Evolutionary conservation across 1,140 invertebrate genomes (phyloP), one percentile per base, ranked within the genome.

Genomic region (Heliconius melpomene): DNA sequence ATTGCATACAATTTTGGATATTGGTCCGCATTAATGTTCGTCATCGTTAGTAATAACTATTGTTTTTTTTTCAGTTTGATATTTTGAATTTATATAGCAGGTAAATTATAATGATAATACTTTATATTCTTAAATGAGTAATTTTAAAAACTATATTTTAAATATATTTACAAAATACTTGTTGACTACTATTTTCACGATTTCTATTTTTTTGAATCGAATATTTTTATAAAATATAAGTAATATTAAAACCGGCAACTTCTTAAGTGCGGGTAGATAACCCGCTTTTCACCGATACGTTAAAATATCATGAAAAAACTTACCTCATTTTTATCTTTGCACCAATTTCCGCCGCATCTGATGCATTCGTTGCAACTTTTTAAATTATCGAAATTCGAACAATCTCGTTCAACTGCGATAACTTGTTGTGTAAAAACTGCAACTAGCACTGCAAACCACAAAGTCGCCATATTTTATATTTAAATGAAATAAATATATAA

Each of bases 301-400:
- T 66, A 6, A 76, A 70, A 20, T 23, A 40, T 75, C 11, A 57
- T 46, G 66, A 72, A 72, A n/a, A 38, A 40, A 78, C 84, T 85
- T 87, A 93, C 91, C 84, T 82, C 83, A 75, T 76, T 76, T 70
- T 80, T 83, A 82, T 89, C 83, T n/a, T 85, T 90, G 81, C 92
- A 94, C 92, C 92, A 94, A 36, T 86, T 74, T 38, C 87, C 88
- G 72, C 86, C 88, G 75, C 90, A 91, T 85, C 90, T 84, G 74
- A 91, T 87, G 81, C 92, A 94, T 74, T 93, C 88, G 75, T 93
- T 82, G 85, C 92, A 94, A 81, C 85, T 90, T 57, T 78, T 83
- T 72, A 88, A 78, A 50, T 84, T 77, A 29, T 87, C 74, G 75
- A 80, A 79, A 77, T 81, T 83, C 54, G 76, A 78, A 71, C 88